A percentile compares a stretch with the other conserved stretches of the same genome.
Evolutionary conservation across 2,888 invertebrate species (phyloP).

Genomic region (Neoitamus cyanurus): DNA sequence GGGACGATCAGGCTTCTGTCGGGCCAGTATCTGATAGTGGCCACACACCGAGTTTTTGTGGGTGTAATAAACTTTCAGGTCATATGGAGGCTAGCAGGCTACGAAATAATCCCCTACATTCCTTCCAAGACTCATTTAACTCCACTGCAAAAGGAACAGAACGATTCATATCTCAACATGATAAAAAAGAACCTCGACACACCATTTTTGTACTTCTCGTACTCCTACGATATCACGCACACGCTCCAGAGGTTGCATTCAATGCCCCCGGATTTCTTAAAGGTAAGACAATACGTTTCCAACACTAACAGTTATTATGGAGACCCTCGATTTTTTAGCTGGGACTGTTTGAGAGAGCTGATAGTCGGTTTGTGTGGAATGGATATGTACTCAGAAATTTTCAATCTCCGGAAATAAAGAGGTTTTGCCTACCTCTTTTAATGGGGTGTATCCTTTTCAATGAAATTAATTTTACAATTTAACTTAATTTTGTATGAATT

Average conservation of each 20-base stretch:
- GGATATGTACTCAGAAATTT: constrained; percentile 81
- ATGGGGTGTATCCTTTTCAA: constrained; percentile 78
- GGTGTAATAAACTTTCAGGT: constrained; percentile 85
- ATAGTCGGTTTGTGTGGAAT: constrained; percentile 95
- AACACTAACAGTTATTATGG: not conserved
- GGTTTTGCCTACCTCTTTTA: constrained; percentile 88
- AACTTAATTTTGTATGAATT: not conserved
- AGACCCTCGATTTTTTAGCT: constrained; percentile 67
- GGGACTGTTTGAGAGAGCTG: constrained; percentile 82
- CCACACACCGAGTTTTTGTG: constrained; percentile 81
- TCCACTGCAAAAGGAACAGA: constrained; percentile 84
- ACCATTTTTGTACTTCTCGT: constrained; percentile 93
- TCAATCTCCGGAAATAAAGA: constrained; percentile 78
- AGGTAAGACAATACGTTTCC: constrained; percentile 64
- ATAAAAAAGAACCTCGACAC: constrained; percentile 83
- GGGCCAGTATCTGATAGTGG: constrained; percentile 88
- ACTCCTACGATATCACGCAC: constrained; percentile 93
- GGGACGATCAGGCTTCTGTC: constrained; percentile 87
- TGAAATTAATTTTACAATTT: not conserved
- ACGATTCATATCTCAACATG: constrained; percentile 87
- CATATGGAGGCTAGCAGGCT: constrained; percentile 81
- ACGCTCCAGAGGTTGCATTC: constrained; percentile 88
- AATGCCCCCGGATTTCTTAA: constrained; percentile 84
- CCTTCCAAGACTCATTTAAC: constrained; percentile 86
- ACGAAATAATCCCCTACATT: constrained; percentile 88